Evolutionary conservation across 2,888 invertebrate species (phyloP), one percentile per base, ranked within the genome.

Genomic region (Spodoptera picta): DNA sequence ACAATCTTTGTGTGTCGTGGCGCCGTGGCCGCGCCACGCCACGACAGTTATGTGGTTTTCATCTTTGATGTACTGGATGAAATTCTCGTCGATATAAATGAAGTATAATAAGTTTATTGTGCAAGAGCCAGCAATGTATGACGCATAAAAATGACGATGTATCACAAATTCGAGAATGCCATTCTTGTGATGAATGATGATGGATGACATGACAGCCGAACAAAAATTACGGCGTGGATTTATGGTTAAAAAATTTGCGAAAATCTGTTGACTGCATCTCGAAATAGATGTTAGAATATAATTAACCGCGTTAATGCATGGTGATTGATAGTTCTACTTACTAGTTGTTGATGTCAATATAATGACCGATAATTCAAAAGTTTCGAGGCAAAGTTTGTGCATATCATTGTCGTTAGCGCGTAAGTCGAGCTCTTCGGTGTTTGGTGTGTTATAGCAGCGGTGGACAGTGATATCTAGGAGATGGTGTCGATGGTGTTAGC

Each of bases 141-240:
- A 0, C 43, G 45, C 48, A 52, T 43, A 50, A 57, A 49, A 58
- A 63, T 51, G 70, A 59, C 74, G 63, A 65, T 64, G 50, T 60
- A 23, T 56, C 64, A 58, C 64, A 56, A 60, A 64, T 71, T 68
- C 73, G 73, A 68, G 69, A 76, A 69, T 71, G 71, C 59, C 67
- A 75, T 72, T 68, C 78, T 51, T 68, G 76, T 82, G 80, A 81
- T 78, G 76, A 80, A 83, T 82, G 79, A 82, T 84, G 88, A 90
- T 87, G 84, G 83, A 85, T 88, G 84, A 83, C 77, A 79, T 79
- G 91, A 89, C 91, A 90, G 89, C 85, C 79, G 84, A 88, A 88
- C 86, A 87, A 91, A 91, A 92, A 89, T 88, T 93, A 90, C 92
- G 91, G 93, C 93, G 93, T 94, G 93, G 92, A 93, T 91, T 90